Evolutionary conservation across 2,797 vertebrate genomes (phyloP).

Genomic region (Notamacropus eugenii): DNA sequence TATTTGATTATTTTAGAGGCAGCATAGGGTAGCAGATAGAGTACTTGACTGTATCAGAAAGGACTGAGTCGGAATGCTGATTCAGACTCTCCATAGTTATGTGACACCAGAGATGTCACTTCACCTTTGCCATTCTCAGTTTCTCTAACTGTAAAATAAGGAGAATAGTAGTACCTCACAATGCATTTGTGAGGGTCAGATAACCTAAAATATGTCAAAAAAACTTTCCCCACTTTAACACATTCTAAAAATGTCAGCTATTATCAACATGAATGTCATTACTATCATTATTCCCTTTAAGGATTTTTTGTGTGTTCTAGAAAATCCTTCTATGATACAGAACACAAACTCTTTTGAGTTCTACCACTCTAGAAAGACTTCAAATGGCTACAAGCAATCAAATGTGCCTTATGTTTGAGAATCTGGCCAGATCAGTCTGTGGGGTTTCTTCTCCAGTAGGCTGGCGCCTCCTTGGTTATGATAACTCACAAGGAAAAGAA

Average conservation of each 20-base stretch:
- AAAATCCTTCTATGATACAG: background rate
- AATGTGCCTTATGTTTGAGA: background rate
- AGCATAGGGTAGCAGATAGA: background rate
- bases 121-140: background rate
- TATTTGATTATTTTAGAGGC: background rate
- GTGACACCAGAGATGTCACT: background rate
- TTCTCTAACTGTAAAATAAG: background rate
- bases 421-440: background rate
- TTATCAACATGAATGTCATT: background rate
- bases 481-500: background rate
- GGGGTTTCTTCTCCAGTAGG: background rate
- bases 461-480: background rate
- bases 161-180: background rate
- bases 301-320: background rate
- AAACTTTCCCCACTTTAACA: background rate
- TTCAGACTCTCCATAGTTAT: background rate
- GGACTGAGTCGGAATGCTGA: background rate
- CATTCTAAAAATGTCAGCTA: background rate
- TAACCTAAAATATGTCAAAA: background rate
- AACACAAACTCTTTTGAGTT: background rate
- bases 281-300: background rate
- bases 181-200: background rate
- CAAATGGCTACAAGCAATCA: background rate
- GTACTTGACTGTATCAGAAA: background rate
- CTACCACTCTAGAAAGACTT: background rate